Conservation (phyloP, 2,888 invertebrate species). For the Limnephilus lunatus region DNA sequence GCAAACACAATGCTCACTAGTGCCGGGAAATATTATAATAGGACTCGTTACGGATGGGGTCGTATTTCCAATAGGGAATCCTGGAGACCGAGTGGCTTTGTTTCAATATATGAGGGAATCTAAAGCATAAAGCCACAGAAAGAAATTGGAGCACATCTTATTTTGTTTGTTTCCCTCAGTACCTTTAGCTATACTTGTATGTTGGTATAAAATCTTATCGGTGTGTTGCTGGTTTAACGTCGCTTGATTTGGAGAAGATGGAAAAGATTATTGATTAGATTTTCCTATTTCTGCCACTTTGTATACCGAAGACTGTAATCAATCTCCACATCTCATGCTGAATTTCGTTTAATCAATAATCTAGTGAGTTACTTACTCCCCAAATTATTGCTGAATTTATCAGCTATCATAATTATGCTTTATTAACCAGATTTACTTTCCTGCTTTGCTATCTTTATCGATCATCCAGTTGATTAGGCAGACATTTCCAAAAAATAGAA, state of each 20-base stretch:
- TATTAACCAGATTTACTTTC: too few relatives aligned
- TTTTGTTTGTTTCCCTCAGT: neutral
- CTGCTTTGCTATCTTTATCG: too few relatives aligned
- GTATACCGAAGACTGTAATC: neutral
- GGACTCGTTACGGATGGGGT: slow-evolving; percentile 36
- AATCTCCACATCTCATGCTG: neutral
- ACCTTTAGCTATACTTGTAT: neutral
- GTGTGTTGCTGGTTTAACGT: neutral
- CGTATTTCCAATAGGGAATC: neutral
- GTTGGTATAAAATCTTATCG: neutral
- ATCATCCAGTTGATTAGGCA: too few relatives aligned
- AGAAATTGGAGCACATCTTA: neutral
- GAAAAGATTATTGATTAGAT: neutral
- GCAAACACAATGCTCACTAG: slow-evolving; percentile 50
- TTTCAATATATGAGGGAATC: neutral
- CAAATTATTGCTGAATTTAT: neutral
- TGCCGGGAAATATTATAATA: slow-evolving; percentile 42
- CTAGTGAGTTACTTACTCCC: neutral
- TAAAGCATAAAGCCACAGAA: neutral
- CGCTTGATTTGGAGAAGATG: neutral
- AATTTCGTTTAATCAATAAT: neutral
- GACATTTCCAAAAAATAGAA: too few relatives aligned
- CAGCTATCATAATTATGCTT: too few relatives aligned
- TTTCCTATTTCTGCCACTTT: neutral
- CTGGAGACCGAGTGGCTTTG: slow-evolving; percentile 1